These are phyloP conservation scores for Cheumatopsyche charites DNA, from an alignment of 1,140 invertebrate genomes.

Conservation along the genomic window DNA sequence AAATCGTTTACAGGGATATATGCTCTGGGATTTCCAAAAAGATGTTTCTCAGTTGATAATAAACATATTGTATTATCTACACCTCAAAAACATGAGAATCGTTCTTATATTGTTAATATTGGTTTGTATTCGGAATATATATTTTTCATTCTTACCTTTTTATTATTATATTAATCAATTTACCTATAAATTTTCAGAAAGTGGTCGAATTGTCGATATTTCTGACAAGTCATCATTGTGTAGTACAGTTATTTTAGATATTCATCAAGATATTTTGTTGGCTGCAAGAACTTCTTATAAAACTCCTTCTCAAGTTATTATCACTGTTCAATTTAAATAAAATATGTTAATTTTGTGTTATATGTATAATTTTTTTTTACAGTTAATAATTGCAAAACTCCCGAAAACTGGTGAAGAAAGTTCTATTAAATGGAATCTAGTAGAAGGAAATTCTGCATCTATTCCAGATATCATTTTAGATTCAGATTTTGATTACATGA, in stretches of 20 bases:
- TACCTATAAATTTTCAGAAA: constrained; percentile 52
- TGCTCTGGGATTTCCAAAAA: constrained; percentile 60
- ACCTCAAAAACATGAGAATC: constrained; percentile 65
- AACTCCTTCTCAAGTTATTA: constrained; percentile 55
- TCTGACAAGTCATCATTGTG: constrained; percentile 52
- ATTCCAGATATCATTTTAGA: constrained; percentile 48
- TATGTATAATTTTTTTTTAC: constrained; percentile 4
- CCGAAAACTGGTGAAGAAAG: constrained; percentile 50
- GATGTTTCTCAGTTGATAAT: constrained; percentile 70
- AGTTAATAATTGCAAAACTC: constrained; percentile 58
- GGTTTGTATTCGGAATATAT: constrained; percentile 53
- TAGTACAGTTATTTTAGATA: constrained; percentile 62
- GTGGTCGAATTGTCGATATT: constrained; percentile 59
- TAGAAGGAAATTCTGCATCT: constrained; percentile 49
- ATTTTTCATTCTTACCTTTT: not conserved
- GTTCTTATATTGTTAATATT: constrained; percentile 67
- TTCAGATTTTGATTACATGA: constrained; percentile 49
- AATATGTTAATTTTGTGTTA: not conserved
- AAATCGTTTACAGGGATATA: constrained; percentile 70
- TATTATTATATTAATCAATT: not conserved
- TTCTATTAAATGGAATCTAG: constrained; percentile 54
- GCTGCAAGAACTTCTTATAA: constrained; percentile 58
- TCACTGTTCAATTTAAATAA: not conserved
- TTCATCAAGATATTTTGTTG: constrained; percentile 61
- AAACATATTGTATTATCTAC: constrained; percentile 69